Conservation (phyloP, 2,888 invertebrate species). For the Rosalia funebris region DNA sequence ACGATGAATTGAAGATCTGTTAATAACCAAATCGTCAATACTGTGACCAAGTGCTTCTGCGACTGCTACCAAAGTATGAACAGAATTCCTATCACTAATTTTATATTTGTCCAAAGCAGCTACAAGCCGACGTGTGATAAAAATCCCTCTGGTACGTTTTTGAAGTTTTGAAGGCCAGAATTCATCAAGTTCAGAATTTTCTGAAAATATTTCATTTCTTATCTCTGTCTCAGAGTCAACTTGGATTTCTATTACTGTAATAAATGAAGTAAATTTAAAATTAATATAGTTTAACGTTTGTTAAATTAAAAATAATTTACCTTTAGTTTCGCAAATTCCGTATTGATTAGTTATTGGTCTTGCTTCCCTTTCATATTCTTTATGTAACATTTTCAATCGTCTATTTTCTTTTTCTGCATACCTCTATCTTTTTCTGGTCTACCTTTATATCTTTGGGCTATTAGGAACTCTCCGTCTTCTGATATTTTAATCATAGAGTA, state of each 20-base stretch:
- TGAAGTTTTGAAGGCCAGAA: background rate
- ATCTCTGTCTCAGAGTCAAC: background rate
- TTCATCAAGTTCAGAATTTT: background rate
- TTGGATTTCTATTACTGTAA: background rate
- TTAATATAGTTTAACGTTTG: background rate
- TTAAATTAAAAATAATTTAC: background rate
- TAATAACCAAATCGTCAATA: background rate
- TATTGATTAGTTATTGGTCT: background rate
- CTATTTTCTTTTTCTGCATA: background rate
- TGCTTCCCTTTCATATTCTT: background rate
- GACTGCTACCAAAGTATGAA: background rate
- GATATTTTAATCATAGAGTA: background rate
- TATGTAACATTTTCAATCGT: background rate
- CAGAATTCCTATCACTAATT: background rate
- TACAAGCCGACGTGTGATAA: background rate
- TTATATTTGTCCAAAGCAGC: background rate
- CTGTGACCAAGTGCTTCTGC: background rate
- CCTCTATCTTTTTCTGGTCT: background rate
- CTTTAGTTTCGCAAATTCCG: background rate
- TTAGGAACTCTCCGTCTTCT: background rate
- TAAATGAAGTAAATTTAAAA: background rate
- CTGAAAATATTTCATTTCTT: background rate
- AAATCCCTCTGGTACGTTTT: background rate
- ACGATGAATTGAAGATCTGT: background rate
- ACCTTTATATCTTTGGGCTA: background rate